A percentile compares a stretch with the other conserved stretches of the same genome.
phyloP scores from a whole-genome alignment of 2,797 vertebrate genomes.

The Enteromius thamalakanensis region DNA sequence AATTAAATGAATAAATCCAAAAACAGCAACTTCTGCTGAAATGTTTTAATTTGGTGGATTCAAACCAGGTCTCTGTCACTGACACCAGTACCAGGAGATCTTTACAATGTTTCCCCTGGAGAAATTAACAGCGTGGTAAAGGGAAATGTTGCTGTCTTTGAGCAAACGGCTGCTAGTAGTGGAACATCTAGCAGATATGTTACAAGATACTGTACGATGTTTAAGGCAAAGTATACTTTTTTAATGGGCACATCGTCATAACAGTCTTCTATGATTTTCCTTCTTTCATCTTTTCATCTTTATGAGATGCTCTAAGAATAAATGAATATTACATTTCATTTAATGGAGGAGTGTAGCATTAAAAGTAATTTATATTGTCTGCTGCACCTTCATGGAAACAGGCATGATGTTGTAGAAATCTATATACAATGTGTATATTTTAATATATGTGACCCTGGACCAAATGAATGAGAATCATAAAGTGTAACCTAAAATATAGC shows the following conservation, averaged over 20 bases:
- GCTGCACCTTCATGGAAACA: not conserved
- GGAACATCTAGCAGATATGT: not conserved
- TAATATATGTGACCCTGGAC: not conserved
- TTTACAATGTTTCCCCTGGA: not conserved
- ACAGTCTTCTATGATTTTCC: not conserved
- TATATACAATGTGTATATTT: not conserved
- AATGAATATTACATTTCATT: not conserved
- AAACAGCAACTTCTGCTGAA: not conserved
- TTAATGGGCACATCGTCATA: conserved; percentile 7
- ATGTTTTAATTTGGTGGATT: conserved; percentile 14
- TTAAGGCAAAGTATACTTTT: not conserved
- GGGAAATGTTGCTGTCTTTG: conserved; percentile 2
- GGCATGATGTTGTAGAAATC: not conserved
- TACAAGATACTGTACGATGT: not conserved
- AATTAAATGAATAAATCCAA: not conserved
- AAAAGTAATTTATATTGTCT: not conserved
- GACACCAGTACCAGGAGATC: not conserved
- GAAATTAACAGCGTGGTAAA: conserved; percentile 14
- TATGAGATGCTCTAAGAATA: not conserved
- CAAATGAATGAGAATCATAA: too few relatives aligned
- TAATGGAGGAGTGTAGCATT: not conserved
- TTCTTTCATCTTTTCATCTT: not conserved
- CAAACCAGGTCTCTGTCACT: not conserved
- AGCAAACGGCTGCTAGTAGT: not conserved
- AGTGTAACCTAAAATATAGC: too few relatives aligned